Evolutionary conservation across 2,113 vertebrate genomes (phyloP).

Genomic region (Tenrec ecaudatus): DNA sequence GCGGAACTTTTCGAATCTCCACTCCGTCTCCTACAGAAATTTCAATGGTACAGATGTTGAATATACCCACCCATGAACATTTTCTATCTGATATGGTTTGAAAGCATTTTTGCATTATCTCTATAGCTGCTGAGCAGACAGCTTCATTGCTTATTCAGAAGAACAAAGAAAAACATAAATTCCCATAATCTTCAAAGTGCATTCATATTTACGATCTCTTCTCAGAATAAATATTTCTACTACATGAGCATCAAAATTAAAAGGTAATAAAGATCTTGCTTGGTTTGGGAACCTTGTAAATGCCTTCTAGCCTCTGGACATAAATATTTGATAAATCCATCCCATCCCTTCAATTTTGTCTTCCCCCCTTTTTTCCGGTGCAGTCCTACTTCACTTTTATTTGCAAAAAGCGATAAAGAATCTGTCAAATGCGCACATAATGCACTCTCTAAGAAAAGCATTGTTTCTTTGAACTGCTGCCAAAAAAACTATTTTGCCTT

Average conservation of each 20-base stretch:
- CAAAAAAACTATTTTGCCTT: constrained; percentile 18
- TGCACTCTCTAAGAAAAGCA: constrained; percentile 41
- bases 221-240: background rate
- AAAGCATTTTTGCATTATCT: no score
- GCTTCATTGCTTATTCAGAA: background rate
- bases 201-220: background rate
- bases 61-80: no score
- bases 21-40: background rate
- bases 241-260: background rate
- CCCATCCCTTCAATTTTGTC: background rate
- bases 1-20: no score
- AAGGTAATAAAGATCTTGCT: background rate
- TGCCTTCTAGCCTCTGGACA: background rate
- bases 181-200: background rate
- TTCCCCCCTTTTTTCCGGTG: background rate
- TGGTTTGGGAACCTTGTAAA: background rate
- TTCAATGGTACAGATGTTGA: background rate
- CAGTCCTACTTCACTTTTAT: background rate
- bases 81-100: background rate
- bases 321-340: background rate
- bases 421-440: background rate
- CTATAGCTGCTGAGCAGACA: background rate
- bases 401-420: background rate
- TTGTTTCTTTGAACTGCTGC: background rate
- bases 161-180: background rate